Conservation (phyloP, 2,888 invertebrate genomes). For the Zelleria hepariella region DNA sequence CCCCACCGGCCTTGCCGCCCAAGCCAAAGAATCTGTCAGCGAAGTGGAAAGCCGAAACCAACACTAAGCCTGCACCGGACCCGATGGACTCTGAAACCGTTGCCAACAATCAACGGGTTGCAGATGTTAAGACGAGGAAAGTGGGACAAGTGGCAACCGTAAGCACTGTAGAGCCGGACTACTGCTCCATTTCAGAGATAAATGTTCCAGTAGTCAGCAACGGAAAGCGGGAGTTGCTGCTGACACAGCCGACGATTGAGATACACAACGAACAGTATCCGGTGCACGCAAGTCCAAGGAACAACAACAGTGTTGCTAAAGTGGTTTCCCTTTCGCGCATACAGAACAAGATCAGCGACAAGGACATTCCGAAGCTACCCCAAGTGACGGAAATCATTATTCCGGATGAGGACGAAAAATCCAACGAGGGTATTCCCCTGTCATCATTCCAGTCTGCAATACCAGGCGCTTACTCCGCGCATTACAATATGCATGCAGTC, state of each 20-base stretch:
- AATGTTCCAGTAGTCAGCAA: conserved; percentile 76
- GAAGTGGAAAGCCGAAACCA: conserved; percentile 73
- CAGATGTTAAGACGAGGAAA: conserved; percentile 69
- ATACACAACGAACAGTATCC: conserved; percentile 67
- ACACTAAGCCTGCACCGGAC: conserved; percentile 51
- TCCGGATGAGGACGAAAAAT: conserved; percentile 74
- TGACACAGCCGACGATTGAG: conserved; percentile 67
- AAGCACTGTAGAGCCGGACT: conserved; percentile 76
- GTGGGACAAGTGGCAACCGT: conserved; percentile 65
- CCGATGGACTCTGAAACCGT: conserved; percentile 70
- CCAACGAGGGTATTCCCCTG: conserved; percentile 37
- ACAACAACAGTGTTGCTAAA: conserved; percentile 54
- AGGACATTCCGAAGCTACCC: conserved; percentile 80
- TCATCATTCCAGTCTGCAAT: conserved; percentile 42
- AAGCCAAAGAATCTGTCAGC: conserved; percentile 82
- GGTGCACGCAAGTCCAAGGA: conserved; percentile 35
- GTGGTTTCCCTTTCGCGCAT: conserved; percentile 59
- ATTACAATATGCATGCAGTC: conserved; percentile 53
- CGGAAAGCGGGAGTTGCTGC: conserved; percentile 66
- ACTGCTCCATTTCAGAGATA: conserved; percentile 83
- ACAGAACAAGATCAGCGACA: conserved; percentile 62
- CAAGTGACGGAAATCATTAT: conserved; percentile 82
- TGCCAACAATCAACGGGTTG: conserved; percentile 72
- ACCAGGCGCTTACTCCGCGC: conserved; percentile 49
- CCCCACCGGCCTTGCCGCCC: conserved; percentile 83